Base-by-base conservation (phyloP, 2,113 vertebrate species). In the Vulpes ferrilata region DNA sequence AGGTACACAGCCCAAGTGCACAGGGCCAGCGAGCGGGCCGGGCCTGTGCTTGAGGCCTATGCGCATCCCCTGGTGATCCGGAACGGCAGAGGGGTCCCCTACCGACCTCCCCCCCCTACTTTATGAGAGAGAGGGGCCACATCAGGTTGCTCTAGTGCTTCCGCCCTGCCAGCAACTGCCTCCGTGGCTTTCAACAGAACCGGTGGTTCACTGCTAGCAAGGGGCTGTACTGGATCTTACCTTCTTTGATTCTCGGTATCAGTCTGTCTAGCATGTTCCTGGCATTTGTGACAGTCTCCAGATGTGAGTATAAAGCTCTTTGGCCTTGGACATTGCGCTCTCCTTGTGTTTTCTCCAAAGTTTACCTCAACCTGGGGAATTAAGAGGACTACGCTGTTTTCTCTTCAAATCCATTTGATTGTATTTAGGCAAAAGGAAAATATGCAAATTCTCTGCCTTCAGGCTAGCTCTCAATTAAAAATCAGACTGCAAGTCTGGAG, bases 371-470 rank as follows among this genome's bases (percentile, higher is more conserved):
- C 76, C 48, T 73, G 48, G 30, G 19, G 30, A 88, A 95, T 81
- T 91, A 59, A 88, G 73, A 69, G 25, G 27, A 84, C 7, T 5
- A 93, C 94, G 23, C 23, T 17, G 57, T 88, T 90, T 95, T 79
- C 62, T 82, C 55, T 79, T 94, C 22, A 32, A 84, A 82, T 78
- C n/a, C 32, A 20, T 92, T 64, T 78, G 64, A 62, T 76, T 88
- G 8, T 55, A 57, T 94, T 95, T 96, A 78, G 55, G 84, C 11
- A 88, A 93, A 87, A 80, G 74, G 60, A 95, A 97, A 96, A 78
- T 82, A 92, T 65, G 38, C 60, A 92, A 59, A 81, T 60, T 82
- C 22, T 89, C 62, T 96, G 69, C 60, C n/a, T 55, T 88, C 5
- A 62, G 85, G 19, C 57, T 91, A 91, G 15, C 27, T 30, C 43